Evolutionary conservation across 2,113 vertebrate genomes (phyloP), one percentile per base, ranked within the genome.

Genomic region (Phrynocephalus versicolor): DNA sequence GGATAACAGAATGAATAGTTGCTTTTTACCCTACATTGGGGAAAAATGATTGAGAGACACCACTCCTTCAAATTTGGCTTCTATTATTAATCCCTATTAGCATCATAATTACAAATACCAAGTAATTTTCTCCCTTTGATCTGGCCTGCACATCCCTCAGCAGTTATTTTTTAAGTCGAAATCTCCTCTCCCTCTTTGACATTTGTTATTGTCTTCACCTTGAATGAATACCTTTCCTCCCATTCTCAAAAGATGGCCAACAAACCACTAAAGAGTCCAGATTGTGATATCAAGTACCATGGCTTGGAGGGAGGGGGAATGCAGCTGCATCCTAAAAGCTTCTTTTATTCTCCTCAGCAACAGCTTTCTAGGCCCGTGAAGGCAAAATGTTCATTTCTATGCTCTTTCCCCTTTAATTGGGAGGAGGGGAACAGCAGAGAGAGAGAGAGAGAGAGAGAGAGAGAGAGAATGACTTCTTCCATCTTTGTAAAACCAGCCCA

Each of bases 121-220:
- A 92, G 92, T 94, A 94, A 95, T 95, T 79, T 93, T 91, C 85
- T 92, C 85, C 89, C 96, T 97, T 97, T 97, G 96, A 97, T 97
- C 94, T 95, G 67, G 82, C 57, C 88, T 2, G n/a, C 93, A 86
- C 95, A 94, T 96, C 96, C 97, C 91, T 97, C 96, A 96, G 73
- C 89, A 92, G 93, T 91, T 95, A n/a, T 96, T 96, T 97, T 95
- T 95, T 96, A 67, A 94, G 78, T 92, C 82, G 85, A 90, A 93
- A 88, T 92, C 93, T 90, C 93, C 92, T 90, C 94, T 96, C n/a
- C n/a, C 91, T 94, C 85, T 92, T 89, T 95, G 96, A 96, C 95
- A 83, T 97, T 95, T 91, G 82, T 93, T 92, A 96, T 97, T 97
- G 96, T 97, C 91, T 91, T 89, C 79, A 81, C 62, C 79, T 90